Base-by-base conservation (phyloP, 2,888 invertebrate genomes). In the Cephus nigrinus region DNA sequence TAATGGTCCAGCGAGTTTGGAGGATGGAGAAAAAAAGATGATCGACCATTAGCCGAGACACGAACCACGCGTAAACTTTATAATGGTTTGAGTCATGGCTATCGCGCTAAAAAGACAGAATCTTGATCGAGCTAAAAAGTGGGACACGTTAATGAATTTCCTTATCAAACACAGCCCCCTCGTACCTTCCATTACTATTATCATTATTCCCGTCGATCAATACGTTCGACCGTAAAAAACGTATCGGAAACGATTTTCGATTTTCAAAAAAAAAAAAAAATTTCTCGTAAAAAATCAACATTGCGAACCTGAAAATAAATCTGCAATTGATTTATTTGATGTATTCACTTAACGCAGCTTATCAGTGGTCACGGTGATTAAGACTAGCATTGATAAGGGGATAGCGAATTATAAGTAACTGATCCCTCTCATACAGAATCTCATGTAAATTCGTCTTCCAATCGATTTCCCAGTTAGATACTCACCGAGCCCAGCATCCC, bases 71-170 rank as follows among this genome's bases (percentile, higher is more conserved):
- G 23, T 55, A 23, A 55, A 55, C 5, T 55, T 23, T 9, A 2
- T 23, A 55, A 55, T 23, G 40, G 23, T 55, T 55, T 55, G 40
- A 55, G 40, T 23, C 5, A 23, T 23, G 23, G 23, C 15, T 55
- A 55, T 23, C 40, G 23, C 5, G 40, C 23, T 40, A 15, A 40
- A 40, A 23, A 55, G 23, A 23, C 15, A 1, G 23, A 55, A 55
- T 55, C 23, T 55, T 55, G 40, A 55, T 55, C 15, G 15, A 23
- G 40, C 5, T 55, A 55, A 83, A 85, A 88, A 89, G 85, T 89
- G 86, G 87, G 83, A 80, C 89, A 86, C 89, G 89, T 85, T 89
- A 89, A 89, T 88, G 89, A 89, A 89, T 89, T 89, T 87, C 84
- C 89, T 89, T 88, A 88, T 89, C 88, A 88, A 87, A 87, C 81